These are phyloP conservation scores for Agelastica alni DNA, from an alignment of 2,888 invertebrate species.

Conservation along the genomic window DNA sequence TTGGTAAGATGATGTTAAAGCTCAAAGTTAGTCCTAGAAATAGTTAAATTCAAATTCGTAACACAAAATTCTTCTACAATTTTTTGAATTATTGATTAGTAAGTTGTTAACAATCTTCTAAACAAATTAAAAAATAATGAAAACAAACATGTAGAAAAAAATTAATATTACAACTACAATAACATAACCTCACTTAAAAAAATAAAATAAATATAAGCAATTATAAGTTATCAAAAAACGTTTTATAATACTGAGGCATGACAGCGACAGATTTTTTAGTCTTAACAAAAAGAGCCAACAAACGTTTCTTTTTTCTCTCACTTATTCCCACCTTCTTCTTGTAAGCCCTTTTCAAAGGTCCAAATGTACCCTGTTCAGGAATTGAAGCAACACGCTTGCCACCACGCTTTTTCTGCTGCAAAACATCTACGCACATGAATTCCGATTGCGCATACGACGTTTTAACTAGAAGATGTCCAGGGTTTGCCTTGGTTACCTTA, in stretches of 20 bases:
- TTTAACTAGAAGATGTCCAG: conserved; percentile 1
- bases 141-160: conserved; percentile 8
- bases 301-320: conserved; percentile 10
- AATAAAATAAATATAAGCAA: conserved; percentile 10
- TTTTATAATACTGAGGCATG: conserved; percentile 9
- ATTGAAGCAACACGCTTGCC: not conserved
- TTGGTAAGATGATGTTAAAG: no score
- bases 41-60: no score
- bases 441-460: conserved; percentile 2
- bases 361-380: conserved; percentile 4
- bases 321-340: conserved; percentile 11
- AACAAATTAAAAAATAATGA: conserved; percentile 10
- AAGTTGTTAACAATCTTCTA: conserved; percentile 9
- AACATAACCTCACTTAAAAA: conserved; percentile 10
- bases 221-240: conserved; percentile 10
- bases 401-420: conserved; percentile 1
- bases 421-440: conserved; percentile 3
- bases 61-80: no score
- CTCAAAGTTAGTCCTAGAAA: no score
- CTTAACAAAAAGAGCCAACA: not conserved
- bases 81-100: no score
- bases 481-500: conserved; percentile 3
- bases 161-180: conserved; percentile 9
- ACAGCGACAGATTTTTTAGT: conserved; percentile 6
- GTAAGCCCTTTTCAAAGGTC: conserved; percentile 10